Conservation (phyloP, 1,140 invertebrate species). For the Drosophila bocqueti region DNA sequence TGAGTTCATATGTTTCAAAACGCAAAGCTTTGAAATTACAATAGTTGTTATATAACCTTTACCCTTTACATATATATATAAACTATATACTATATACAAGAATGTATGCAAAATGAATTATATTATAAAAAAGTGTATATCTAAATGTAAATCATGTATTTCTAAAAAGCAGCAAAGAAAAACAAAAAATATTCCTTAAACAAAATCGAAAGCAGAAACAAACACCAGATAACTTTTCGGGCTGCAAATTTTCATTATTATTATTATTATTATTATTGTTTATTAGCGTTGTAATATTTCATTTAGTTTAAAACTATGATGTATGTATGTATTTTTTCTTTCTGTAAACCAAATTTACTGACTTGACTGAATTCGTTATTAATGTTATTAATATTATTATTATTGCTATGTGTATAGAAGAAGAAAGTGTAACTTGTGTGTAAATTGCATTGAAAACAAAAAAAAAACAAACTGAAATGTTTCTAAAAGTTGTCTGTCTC, state of each 20-base stretch:
- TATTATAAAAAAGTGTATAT: conserved; percentile 53
- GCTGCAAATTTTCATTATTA: conserved; percentile 25
- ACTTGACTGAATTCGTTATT: conserved; percentile 82
- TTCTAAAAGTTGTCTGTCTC: conserved; percentile 56
- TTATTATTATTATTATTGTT: conserved; percentile 68
- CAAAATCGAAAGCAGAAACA: conserved; percentile 11
- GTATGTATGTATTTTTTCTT: conserved; percentile 62
- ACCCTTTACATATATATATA: conserved; percentile 28
- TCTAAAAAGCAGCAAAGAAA: conserved; percentile 51
- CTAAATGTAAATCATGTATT: conserved; percentile 71
- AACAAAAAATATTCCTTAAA: conserved; percentile 66
- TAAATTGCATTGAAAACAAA: conserved; percentile 63
- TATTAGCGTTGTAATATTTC: conserved; percentile 53
- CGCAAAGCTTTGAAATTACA: conserved; percentile 76
- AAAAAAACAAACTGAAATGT: conserved; percentile 15
- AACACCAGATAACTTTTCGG: conserved; percentile 38
- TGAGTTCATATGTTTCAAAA: conserved; percentile 78
- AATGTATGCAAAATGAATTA: conserved; percentile 38
- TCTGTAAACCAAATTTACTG: conserved; percentile 81
- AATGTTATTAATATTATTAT: conserved; percentile 78
- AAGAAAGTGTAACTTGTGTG: conserved; percentile 70
- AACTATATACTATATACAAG: conserved; percentile 38
- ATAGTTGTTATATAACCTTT: conserved; percentile 69
- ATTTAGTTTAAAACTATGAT: conserved; percentile 49
- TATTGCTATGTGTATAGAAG: conserved; percentile 72